These are phyloP conservation scores for Diplodus sargus DNA, from an alignment of 2,797 vertebrate genomes.

Conservation along the genomic window DNA sequence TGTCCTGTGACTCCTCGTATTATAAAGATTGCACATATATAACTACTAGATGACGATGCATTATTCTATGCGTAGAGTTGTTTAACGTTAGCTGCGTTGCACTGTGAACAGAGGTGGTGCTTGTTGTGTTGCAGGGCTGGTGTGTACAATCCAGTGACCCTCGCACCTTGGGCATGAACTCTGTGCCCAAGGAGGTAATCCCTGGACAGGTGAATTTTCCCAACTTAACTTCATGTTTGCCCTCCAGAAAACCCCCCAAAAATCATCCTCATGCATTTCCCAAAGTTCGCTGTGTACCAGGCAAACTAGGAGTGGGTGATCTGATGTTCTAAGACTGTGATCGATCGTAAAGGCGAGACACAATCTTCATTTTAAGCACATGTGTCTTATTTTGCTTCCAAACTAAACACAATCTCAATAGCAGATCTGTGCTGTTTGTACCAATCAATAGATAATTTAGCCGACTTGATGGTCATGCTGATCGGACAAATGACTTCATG, in stretches of 20 bases:
- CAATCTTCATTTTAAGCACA: no score
- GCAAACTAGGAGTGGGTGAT: neutral
- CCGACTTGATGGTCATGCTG: no score
- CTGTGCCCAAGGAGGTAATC: conserved; percentile 88
- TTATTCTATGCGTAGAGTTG: neutral
- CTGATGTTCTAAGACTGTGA: no score
- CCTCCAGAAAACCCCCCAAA: neutral
- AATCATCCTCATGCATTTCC: neutral
- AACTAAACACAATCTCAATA: no score
- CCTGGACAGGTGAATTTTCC: conserved; percentile 87
- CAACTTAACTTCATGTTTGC: conserved; percentile 28
- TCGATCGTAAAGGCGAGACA: no score
- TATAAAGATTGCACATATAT: neutral
- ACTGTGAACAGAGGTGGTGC: conserved; percentile 53
- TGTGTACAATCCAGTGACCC: conserved; percentile 89
- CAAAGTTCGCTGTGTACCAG: conserved; percentile 20
- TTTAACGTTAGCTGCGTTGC: conserved; percentile 14
- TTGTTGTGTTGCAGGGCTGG: conserved; percentile 88
- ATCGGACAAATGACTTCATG: no score
- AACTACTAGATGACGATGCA: neutral
- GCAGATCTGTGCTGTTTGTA: no score
- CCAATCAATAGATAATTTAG: no score
- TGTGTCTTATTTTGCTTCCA: no score
- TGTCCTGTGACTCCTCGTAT: neutral
- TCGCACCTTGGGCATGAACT: conserved; percentile 82